These are phyloP conservation scores for Micrasema longulum DNA, from an alignment of 1,140 invertebrate species.

Conservation along the genomic window DNA sequence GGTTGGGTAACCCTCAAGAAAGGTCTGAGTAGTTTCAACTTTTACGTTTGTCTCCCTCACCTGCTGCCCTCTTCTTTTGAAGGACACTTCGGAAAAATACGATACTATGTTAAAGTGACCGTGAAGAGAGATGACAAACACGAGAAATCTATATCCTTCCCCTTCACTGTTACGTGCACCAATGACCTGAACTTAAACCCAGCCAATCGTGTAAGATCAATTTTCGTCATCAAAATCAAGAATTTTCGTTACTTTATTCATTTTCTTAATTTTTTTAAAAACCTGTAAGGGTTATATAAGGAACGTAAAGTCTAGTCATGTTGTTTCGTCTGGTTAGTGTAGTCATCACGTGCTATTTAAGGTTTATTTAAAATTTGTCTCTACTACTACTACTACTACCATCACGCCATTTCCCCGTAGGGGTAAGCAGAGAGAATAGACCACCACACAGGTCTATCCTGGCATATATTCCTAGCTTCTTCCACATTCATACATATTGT, in stretches of 20 bases:
- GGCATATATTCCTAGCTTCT: too few species aligned
- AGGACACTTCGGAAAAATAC: conserved; percentile 5
- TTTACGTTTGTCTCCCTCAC: background rate
- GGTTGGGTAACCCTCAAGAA: background rate
- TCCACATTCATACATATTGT: too few species aligned
- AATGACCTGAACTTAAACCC: conserved; percentile 4
- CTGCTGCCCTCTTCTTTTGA: conserved; percentile 16
- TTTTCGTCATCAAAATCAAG: background rate
- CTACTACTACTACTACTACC: too few species aligned
- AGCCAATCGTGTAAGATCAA: conserved; percentile 2
- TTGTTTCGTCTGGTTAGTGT: too few species aligned
- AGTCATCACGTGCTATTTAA: too few species aligned
- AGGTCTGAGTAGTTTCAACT: background rate
- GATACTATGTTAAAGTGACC: conserved; percentile 21
- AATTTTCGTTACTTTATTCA: background rate
- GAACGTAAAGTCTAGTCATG: too few species aligned
- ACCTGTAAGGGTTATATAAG: background rate
- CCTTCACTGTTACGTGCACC: background rate
- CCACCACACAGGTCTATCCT: too few species aligned
- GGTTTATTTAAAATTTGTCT: too few species aligned
- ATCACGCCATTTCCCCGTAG: too few species aligned
- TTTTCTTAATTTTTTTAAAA: background rate
- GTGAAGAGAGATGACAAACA: background rate
- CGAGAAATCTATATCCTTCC: background rate
- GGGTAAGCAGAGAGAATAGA: too few species aligned